A percentile compares a stretch with the other conserved stretches of the same genome.
Evolutionary conservation across 2,888 invertebrate species (phyloP).

Genomic region (Schizaphis graminum): DNA sequence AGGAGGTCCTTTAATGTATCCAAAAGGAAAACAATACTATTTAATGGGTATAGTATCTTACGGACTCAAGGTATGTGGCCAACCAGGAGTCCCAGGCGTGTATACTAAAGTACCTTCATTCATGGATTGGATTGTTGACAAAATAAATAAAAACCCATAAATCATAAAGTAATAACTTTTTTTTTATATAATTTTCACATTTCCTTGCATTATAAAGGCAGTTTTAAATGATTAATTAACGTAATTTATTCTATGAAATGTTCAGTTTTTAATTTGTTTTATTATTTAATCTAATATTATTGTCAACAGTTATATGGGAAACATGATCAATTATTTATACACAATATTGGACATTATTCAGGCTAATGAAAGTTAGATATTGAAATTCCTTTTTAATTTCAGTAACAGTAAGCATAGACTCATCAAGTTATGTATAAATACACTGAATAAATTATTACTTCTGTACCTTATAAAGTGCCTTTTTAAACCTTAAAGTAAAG

Average conservation of each 20-base stretch:
- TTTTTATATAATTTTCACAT: neutral
- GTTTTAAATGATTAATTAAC: neutral
- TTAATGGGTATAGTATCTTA: conserved; percentile 43
- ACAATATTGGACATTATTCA: too few relatives aligned
- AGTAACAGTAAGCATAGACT: too few relatives aligned
- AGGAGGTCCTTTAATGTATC: conserved; percentile 34
- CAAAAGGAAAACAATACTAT: neutral
- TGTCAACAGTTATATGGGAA: neutral
- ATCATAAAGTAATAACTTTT: neutral
- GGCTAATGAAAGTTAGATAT: too few relatives aligned
- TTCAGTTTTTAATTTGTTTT: neutral
- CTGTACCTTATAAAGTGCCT: too few relatives aligned
- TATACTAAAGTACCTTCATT: conserved; percentile 19
- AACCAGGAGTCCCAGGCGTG: conserved; percentile 20
- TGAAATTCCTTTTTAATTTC: too few relatives aligned
- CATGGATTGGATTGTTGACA: conserved; percentile 33
- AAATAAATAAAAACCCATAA: neutral
- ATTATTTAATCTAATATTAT: neutral
- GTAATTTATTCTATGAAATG: neutral
- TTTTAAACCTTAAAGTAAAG: too few relatives aligned
- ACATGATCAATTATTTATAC: neutral
- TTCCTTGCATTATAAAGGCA: neutral
- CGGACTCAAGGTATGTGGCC: neutral
- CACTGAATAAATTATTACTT: too few relatives aligned
- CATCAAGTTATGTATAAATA: too few relatives aligned